Conservation (phyloP, 2,888 invertebrate genomes). For the Nephrotoma appendiculata region DNA sequence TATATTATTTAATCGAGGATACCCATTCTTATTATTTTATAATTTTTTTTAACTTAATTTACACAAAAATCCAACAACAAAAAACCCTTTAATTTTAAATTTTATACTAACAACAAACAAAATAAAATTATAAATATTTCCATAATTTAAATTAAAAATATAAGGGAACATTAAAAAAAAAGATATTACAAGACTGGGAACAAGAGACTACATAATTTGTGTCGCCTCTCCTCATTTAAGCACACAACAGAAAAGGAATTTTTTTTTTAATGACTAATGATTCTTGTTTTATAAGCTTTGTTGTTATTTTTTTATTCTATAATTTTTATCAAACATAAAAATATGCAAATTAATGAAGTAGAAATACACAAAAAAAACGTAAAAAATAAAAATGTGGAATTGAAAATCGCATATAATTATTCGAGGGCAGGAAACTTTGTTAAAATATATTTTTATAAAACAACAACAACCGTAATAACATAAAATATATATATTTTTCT, state of each 20-base stretch:
- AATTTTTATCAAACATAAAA: slow-evolving; percentile 3
- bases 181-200: neutral
- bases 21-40: neutral
- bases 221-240: slow-evolving; percentile 3
- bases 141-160: slow-evolving; percentile 2
- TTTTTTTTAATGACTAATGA: slow-evolving; percentile 5
- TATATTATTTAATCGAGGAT: neutral
- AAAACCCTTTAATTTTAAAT: neutral
- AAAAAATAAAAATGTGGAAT: slow-evolving; percentile 1
- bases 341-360: slow-evolving; percentile 4
- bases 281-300: slow-evolving; percentile 1
- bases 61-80: neutral
- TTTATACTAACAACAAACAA: neutral
- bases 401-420: slow-evolving; percentile 6
- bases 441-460: neutral
- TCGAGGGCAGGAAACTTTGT: slow-evolving; percentile 3
- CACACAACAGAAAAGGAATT: neutral
- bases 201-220: slow-evolving; percentile 1
- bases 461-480: neutral
- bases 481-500: neutral
- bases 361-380: neutral
- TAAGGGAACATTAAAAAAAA: neutral
- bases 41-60: neutral
- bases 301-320: slow-evolving; percentile 1
- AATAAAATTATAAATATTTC: slow-evolving; percentile 4